Percentiles rank a stretch among this genome's conserved stretches.
Evolutionary conservation across 1,140 invertebrate genomes (phyloP).

Genomic region (Drosophila lacertosa): DNA sequence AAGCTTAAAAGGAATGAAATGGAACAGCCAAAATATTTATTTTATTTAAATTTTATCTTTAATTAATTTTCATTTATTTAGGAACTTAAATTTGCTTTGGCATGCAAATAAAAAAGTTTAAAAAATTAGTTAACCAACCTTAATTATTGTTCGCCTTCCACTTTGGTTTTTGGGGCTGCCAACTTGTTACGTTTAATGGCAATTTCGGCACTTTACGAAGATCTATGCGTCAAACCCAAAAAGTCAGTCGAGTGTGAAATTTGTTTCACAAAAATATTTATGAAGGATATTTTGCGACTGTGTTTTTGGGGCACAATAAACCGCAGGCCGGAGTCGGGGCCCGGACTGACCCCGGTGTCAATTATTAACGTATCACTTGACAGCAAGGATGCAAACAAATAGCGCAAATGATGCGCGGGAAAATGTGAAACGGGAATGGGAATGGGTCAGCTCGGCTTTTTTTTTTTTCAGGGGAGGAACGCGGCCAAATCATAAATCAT

Average conservation of each 20-base stretch:
- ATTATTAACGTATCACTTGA: conserved; percentile 84
- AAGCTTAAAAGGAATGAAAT: neutral
- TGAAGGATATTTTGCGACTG: conserved; percentile 37
- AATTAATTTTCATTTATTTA: too few relatives aligned
- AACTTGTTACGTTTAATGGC: neutral
- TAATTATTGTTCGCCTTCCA: too few relatives aligned
- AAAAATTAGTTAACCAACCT: too few relatives aligned
- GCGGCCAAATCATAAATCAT: conserved; percentile 77
- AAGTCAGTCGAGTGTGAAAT: conserved; percentile 73
- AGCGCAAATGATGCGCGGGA: conserved; percentile 72
- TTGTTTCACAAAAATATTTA: conserved; percentile 52
- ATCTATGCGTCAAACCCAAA: conserved; percentile 33
- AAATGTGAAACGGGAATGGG: conserved; percentile 28
- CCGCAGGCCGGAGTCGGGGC: conserved; percentile 55
- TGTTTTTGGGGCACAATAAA: conserved; percentile 62
- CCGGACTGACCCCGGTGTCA: conserved; percentile 79
- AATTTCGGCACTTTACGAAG: neutral
- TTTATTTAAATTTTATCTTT: too few relatives aligned
- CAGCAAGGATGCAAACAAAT: conserved; percentile 79
- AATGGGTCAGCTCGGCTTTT: conserved; percentile 41
- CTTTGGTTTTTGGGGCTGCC: neutral
- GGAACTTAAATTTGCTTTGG: too few relatives aligned
- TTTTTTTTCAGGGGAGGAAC: conserved; percentile 43
- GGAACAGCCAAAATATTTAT: neutral
- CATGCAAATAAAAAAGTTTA: too few relatives aligned